Evolutionary conservation across 1,140 invertebrate genomes (phyloP).

Genomic region (Micrasema longulum): DNA sequence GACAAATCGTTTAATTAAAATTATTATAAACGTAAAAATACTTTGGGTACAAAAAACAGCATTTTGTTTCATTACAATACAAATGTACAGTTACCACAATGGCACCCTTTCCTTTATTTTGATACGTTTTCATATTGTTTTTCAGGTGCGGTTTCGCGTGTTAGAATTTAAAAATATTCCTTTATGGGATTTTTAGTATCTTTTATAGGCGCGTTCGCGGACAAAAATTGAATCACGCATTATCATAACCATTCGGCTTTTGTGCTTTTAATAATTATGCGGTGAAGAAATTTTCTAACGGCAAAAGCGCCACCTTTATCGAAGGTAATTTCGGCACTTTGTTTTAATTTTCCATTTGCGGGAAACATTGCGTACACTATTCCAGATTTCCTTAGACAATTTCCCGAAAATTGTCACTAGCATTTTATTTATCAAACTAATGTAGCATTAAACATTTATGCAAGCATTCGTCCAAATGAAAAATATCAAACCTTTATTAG

Average conservation of each 20-base stretch:
- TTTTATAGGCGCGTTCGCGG: constrained; percentile 44
- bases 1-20: too few relatives aligned
- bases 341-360: constrained; percentile 20
- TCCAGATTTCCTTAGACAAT: too few relatives aligned
- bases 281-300: not conserved
- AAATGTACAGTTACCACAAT: too few relatives aligned
- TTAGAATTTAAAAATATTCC: constrained; percentile 46
- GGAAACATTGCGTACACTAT: too few relatives aligned
- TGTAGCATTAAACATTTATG: too few relatives aligned
- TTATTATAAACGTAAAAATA: too few relatives aligned
- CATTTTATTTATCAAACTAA: too few relatives aligned
- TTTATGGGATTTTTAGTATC: constrained; percentile 38
- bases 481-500: too few relatives aligned
- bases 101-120: not conserved
- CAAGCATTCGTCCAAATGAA: too few relatives aligned
- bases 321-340: not conserved
- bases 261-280: constrained; percentile 23
- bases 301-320: constrained; percentile 1
- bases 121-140: constrained; percentile 6
- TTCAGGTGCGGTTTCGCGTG: constrained; percentile 50
- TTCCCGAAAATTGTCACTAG: too few relatives aligned
- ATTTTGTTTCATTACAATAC: too few relatives aligned
- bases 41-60: too few relatives aligned
- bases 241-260: constrained; percentile 36
- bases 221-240: constrained; percentile 39